Conservation (phyloP, 2,888 invertebrate species). For the Drosophila limbata region DNA sequence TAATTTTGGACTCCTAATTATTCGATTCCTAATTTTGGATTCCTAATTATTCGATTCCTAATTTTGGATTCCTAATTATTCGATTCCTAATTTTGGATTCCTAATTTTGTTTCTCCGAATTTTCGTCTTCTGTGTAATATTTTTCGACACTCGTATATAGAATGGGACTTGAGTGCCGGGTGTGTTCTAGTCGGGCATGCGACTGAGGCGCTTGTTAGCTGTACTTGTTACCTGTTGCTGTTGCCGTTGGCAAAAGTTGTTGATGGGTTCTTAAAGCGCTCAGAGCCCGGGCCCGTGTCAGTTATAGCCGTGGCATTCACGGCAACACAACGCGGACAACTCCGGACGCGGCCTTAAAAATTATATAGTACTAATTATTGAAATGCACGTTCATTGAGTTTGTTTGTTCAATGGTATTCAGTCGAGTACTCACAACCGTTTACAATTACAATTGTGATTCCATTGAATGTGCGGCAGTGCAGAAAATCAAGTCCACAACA, state of each 20-base stretch:
- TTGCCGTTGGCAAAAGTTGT: slow-evolving; percentile 10
- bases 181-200: not conserved
- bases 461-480: slow-evolving; percentile 46
- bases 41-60: no score
- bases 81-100: no score
- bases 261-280: slow-evolving; percentile 75
- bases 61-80: no score
- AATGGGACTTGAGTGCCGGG: not conserved
- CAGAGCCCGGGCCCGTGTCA: slow-evolving; percentile 53
- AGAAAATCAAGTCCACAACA: slow-evolving; percentile 25
- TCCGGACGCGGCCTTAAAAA: slow-evolving; percentile 6
- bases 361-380: not conserved
- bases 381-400: not conserved
- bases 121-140: no score
- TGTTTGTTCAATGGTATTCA: slow-evolving; percentile 13
- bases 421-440: not conserved
- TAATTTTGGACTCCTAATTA: no score
- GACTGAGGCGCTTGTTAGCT: not conserved
- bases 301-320: slow-evolving; percentile 75
- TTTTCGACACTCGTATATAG: no score
- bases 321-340: slow-evolving; percentile 60
- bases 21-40: no score
- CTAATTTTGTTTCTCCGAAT: no score
- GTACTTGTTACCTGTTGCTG: slow-evolving; percentile 4
- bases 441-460: not conserved